Evolutionary conservation across 2,113 vertebrate genomes (phyloP), one percentile per base, ranked within the genome.

Genomic region (Cynocephalus volans): DNA sequence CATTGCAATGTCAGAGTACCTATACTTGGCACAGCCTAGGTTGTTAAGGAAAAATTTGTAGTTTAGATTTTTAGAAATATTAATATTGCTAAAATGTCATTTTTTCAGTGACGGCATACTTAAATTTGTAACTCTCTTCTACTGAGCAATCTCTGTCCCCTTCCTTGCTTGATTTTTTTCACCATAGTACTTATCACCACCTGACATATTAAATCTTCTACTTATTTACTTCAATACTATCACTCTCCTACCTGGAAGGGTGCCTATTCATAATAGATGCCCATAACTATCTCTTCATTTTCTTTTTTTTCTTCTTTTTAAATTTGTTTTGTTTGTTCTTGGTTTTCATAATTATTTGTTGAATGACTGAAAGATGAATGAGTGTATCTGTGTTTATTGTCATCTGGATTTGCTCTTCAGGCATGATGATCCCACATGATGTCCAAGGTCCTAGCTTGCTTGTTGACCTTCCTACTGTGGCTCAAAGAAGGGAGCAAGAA

Each of bases 371-470:
- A 54, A 19, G 36, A 36, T 88, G 31, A 89, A 45, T 77, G 50
- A 90, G 31, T 72, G 17, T 72, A 14, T 72, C 28, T 67, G 26
- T 88, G 13, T 50, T 90, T 36, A 95, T 12, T 9, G 0, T 79
- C 5, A 9, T 83, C 17, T 48, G 33, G 19, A 58, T 97, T 96
- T 97, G 24, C 58, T 90, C 54, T 88, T 75, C 92, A 99, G 99
- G 62, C 31, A 9, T 89, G 75, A 76, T 97, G 79, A 84, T 97
- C 76, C 69, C 23, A 8, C 24, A 45, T 73, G 97, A 97, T 24
- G 80, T 82, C 14, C 52, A 94, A 83, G 91, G 92, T 64, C 33
- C 50, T 62, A 88, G 60, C 7, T 36, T 97, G 92, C 76, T 90
- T 19, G 81, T 83, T 89, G 98, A 97, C 83, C 85, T 94, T 80